Evolutionary conservation across 2,888 invertebrate species (phyloP).

Genomic region (Hybos culiciformis): DNA sequence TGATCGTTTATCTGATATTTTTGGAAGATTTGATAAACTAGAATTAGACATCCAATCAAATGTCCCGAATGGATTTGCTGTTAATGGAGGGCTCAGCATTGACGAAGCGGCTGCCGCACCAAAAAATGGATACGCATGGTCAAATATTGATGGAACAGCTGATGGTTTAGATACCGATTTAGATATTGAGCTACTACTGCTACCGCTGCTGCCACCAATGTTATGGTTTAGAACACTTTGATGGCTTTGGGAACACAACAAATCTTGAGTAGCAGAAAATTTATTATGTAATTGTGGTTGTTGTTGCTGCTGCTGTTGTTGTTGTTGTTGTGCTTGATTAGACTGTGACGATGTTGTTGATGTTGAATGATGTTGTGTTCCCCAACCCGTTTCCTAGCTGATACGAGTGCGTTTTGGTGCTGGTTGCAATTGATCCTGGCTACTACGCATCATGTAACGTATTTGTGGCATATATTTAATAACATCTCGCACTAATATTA

Average conservation of each 20-base stretch:
- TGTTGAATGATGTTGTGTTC: slow-evolving; percentile 33
- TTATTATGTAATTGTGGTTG: slow-evolving; percentile 16
- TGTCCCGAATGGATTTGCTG: slow-evolving; percentile 15
- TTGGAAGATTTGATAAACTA: slow-evolving; percentile 12
- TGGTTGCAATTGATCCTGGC: slow-evolving; percentile 35
- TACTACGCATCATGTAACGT: slow-evolving; percentile 62
- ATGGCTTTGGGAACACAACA: slow-evolving; percentile 35
- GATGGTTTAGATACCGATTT: slow-evolving; percentile 14
- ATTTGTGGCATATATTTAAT: slow-evolving; percentile 77
- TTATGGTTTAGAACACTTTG: slow-evolving; percentile 17
- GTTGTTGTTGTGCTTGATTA: slow-evolving; percentile 21
- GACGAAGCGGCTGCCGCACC: slow-evolving; percentile 17
- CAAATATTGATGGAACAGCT: slow-evolving; percentile 6
- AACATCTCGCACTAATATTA: slow-evolving; percentile 71
- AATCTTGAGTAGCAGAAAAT: slow-evolving; percentile 21
- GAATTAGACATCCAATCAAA: slow-evolving; percentile 20
- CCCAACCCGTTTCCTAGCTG: slow-evolving; percentile 39
- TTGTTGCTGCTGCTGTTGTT: slow-evolving; percentile 19
- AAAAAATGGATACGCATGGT: background rate
- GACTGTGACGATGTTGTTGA: slow-evolving; percentile 17
- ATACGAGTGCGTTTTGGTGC: slow-evolving; percentile 33
- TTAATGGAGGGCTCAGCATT: slow-evolving; percentile 31
- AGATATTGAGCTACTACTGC: slow-evolving; percentile 13
- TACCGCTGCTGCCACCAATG: slow-evolving; percentile 10
- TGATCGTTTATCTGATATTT: slow-evolving; percentile 5